Conservation (phyloP, 2,113 vertebrate genomes). For the Gopherus flavomarginatus region DNA sequence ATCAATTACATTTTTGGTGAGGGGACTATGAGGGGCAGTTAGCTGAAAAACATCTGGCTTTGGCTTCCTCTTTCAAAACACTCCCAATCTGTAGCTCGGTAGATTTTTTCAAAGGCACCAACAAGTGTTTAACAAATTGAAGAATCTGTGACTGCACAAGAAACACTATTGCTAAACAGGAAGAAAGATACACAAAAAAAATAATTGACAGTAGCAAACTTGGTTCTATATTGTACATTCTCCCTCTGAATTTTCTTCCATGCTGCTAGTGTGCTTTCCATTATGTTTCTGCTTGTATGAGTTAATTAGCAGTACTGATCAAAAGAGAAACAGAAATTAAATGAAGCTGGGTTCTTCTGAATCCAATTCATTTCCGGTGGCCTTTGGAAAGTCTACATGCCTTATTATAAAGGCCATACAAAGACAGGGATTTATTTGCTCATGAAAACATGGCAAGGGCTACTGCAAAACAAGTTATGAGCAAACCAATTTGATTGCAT, state of each 20-base stretch:
- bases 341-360: background rate
- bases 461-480: background rate
- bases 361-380: background rate
- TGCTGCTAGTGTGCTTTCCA: background rate
- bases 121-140: background rate
- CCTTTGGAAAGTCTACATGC: background rate
- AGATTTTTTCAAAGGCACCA: conserved; percentile 20
- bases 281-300: background rate
- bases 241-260: background rate
- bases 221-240: background rate
- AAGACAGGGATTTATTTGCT: background rate
- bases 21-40: background rate
- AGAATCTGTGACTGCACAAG: background rate
- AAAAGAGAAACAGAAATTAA: conserved; percentile 4
- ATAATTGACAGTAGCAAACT: background rate
- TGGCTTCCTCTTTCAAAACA: conserved; percentile 60
- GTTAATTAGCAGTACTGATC: background rate
- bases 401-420: background rate
- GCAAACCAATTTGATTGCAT: background rate
- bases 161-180: conserved; percentile 8
- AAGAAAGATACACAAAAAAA: background rate
- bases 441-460: background rate
- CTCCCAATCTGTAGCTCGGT: conserved; percentile 1
- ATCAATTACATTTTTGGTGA: conserved; percentile 63
- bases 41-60: conserved; percentile 64